Evolutionary conservation across 1,140 invertebrate species (phyloP).

Genomic region (Heterodera schachtii): DNA sequence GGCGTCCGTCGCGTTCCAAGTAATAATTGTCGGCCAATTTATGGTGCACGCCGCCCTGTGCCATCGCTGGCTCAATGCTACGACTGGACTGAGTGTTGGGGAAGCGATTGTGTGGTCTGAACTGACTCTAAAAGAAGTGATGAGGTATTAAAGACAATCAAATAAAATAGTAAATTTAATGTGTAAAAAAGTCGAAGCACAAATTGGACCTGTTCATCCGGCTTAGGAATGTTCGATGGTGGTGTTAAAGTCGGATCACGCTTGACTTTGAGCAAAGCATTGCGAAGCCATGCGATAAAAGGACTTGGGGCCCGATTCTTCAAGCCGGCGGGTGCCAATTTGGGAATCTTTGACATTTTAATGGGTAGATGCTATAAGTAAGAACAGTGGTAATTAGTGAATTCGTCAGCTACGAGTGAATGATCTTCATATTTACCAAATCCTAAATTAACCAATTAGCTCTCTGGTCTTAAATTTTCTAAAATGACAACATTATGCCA

Average conservation of each 20-base stretch:
- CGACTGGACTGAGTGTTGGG: constrained; percentile 46
- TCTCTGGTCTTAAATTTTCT: too few species aligned
- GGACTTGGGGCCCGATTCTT: constrained; percentile 6
- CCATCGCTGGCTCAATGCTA: constrained; percentile 29
- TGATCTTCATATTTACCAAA: too few species aligned
- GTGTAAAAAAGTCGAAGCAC: neutral
- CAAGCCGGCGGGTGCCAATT: constrained; percentile 2
- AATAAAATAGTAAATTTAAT: neutral
- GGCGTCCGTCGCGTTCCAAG: constrained; percentile 35
- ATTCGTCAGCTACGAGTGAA: too few species aligned
- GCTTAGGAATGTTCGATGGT: neutral
- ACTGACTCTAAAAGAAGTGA: neutral
- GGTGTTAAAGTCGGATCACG: neutral
- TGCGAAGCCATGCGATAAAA: constrained; percentile 22
- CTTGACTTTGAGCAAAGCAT: neutral
- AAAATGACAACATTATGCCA: too few species aligned
- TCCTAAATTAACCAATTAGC: too few species aligned
- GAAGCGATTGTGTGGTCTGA: constrained; percentile 27
- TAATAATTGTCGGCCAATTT: constrained; percentile 46
- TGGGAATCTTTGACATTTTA: constrained; percentile 17
- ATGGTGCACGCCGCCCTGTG: constrained; percentile 43
- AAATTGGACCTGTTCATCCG: constrained; percentile 3
- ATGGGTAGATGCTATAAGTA: neutral
- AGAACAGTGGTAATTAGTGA: neutral
- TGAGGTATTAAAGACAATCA: neutral